Conservation (phyloP, 2,797 vertebrate species). For the Astyanax mexicanus region DNA sequence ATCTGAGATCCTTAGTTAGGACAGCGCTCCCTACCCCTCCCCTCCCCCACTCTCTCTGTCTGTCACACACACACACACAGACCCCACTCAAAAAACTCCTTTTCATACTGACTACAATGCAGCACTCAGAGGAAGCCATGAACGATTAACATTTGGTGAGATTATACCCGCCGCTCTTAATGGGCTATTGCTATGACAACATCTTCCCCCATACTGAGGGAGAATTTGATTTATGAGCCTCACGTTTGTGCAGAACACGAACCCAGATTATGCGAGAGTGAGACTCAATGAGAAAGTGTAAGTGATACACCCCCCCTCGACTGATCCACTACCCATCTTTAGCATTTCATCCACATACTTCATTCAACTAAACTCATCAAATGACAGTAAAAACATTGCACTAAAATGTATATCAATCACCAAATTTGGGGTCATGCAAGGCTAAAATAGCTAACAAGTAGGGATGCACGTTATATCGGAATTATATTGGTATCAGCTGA, state of each 20-base stretch:
- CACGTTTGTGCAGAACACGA: conserved; percentile 21
- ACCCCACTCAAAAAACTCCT: background rate
- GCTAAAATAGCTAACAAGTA: no score
- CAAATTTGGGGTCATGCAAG: no score
- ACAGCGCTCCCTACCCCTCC: background rate
- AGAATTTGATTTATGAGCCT: conserved; percentile 40
- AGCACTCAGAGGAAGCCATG: conserved; percentile 33
- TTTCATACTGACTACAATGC: conserved; percentile 34
- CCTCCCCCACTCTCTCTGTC: background rate
- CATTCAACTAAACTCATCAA: background rate
- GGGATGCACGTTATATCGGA: no score
- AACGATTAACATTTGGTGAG: conserved; percentile 20
- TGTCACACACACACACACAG: no score
- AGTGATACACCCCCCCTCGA: background rate
- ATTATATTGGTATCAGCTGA: no score
- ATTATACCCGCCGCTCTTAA: conserved; percentile 30
- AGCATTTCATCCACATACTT: background rate
- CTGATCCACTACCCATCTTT: background rate
- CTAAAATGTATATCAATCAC: no score
- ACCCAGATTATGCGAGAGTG: conserved; percentile 23
- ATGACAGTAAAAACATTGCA: background rate
- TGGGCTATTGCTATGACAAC: conserved; percentile 42
- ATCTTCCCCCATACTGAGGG: conserved; percentile 18
- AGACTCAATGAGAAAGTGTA: background rate
- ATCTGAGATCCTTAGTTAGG: background rate